Percentiles rank a stretch among this genome's conserved stretches.
Conservation (phyloP, 2,797 vertebrate species). For the Pempheris klunzingeri region DNA sequence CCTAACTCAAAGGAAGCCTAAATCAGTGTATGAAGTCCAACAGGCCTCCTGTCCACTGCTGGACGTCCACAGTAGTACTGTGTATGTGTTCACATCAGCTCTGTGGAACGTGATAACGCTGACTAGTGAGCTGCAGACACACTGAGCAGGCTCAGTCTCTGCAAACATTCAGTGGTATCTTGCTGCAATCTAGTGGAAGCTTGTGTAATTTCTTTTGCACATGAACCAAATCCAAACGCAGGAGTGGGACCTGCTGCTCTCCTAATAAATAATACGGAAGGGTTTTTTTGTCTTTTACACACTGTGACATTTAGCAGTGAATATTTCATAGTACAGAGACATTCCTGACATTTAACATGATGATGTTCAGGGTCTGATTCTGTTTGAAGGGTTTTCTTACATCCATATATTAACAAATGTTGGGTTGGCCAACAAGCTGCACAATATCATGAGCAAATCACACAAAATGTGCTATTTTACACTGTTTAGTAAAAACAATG, state of each 20-base stretch:
- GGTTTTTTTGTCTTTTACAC: background rate
- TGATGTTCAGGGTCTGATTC: background rate
- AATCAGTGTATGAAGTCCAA: too few species aligned
- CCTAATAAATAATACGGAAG: background rate
- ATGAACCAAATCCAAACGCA: background rate
- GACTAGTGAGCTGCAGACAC: too few species aligned
- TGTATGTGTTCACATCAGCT: too few species aligned
- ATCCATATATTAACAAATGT: too few species aligned
- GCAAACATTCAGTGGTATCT: constrained; percentile 23
- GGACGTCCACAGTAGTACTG: too few species aligned
- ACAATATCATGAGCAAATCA: too few species aligned
- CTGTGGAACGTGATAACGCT: too few species aligned
- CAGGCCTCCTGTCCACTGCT: too few species aligned
- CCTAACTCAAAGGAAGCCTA: too few species aligned
- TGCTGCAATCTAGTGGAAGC: constrained; percentile 50
- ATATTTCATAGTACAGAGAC: background rate
- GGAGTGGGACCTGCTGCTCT: background rate
- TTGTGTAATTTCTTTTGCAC: background rate
- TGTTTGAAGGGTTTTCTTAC: background rate
- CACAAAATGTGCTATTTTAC: too few species aligned
- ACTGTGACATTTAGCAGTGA: background rate
- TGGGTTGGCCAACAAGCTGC: too few species aligned
- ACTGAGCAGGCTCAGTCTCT: background rate
- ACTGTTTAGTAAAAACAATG: background rate
- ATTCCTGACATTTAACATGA: background rate